Evolutionary conservation across 2,888 invertebrate genomes (phyloP), one percentile per base, ranked within the genome.

Genomic region (Cryptosula pallasiana): DNA sequence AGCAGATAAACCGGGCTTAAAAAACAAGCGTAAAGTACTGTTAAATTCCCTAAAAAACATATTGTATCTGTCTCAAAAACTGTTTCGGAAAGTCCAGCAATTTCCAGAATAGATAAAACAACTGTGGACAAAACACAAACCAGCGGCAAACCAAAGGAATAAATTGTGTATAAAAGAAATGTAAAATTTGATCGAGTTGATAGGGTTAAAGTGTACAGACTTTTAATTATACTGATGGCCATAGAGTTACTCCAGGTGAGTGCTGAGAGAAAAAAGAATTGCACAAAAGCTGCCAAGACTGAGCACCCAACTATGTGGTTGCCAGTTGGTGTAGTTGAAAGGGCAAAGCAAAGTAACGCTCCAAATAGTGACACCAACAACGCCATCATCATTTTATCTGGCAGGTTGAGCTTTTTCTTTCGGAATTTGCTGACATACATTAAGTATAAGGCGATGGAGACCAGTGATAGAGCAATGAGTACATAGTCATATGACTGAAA

Each of bases 161-260:
- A 63, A 13, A 63, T 5, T 13, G 32, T 13, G 63, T 63, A 63
- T 5, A 13, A 45, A 45, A 5, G 5, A 20, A 45, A 45, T 20
- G 20, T 20, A 13, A 13, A 13, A 13, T 5, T 45, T 5, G 45
- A 45, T 13, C 20, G 45, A 45, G 9, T 13, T 45, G 9, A 13
- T 5, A 20, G 9, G 25, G 29, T 63, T 27, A 63, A 29, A 32
- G 32, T 3, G 32, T 34, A 32, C 32, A 63, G 3, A n/a, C 63
- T 63, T 9, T 27, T 27, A 5, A 63, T 16, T 32, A 63, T 63
- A 34, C 63, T 63, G 2, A 63, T 63, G 13, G 63, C 63, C 27
- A 63, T 63, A 16, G 63, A 63, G 63, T 34, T 63, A n/a, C 63
- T 63, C 63, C 63, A 63, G 13, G 32, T 63, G 2, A 63, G n/a